phyloP scores from a whole-genome alignment of 2,797 vertebrate species.

The Erithacus rubecula region DNA sequence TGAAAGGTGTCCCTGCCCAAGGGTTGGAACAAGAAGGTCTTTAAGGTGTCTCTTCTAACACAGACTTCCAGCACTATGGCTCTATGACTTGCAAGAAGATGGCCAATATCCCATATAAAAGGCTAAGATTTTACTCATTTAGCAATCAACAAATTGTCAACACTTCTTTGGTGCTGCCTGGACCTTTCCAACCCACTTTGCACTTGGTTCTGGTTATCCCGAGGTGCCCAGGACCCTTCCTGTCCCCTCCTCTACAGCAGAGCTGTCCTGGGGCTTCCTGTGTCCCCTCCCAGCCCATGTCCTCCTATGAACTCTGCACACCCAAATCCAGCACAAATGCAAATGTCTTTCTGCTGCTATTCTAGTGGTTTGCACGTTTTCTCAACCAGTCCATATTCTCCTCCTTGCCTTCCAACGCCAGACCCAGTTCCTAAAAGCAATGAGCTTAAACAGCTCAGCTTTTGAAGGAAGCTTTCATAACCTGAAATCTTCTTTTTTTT shows the following conservation, averaged over 20 bases:
- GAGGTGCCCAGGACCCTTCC: not conserved
- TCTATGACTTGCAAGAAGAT: not conserved
- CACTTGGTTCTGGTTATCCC: accelerated
- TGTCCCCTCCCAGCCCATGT: not conserved
- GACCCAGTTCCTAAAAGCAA: not conserved
- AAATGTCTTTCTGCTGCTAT: not conserved
- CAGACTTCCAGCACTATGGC: too few relatives aligned
- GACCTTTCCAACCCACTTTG: not conserved
- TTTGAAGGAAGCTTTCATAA: not conserved
- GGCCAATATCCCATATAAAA: not conserved
- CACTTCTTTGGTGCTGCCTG: not conserved
- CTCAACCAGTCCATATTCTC: not conserved
- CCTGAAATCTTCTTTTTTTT: not conserved
- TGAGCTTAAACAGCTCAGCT: not conserved
- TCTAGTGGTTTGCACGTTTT: not conserved
- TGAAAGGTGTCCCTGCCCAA: not conserved
- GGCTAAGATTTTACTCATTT: not conserved
- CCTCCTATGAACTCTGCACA: not conserved
- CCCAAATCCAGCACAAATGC: not conserved
- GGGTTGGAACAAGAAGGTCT: not conserved
- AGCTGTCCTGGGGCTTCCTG: not conserved
- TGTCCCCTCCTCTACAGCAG: not conserved
- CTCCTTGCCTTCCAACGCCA: not conserved
- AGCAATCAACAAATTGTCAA: not conserved
- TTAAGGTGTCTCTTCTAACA: not conserved